Base-by-base conservation (phyloP, 1,140 invertebrate species). In the Hermetia illucens region DNA sequence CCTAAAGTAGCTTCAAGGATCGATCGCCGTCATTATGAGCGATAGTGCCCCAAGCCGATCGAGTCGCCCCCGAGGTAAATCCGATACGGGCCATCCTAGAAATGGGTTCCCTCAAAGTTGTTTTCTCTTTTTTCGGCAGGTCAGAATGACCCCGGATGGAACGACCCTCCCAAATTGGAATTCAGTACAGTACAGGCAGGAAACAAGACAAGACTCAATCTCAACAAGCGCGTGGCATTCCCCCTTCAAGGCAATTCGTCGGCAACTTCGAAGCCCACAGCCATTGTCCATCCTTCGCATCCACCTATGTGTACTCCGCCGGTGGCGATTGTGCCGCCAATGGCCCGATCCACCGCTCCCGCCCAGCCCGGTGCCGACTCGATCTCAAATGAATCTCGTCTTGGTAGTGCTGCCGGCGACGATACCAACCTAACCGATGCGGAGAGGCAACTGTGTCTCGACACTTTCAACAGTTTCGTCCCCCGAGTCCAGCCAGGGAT, bases 181-280 rank as follows among this genome's bases (percentile, higher is more conserved):
- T 38, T 27, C 5, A 50, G 40, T 40, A 35, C 21, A 41, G 45
- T 43, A n/a, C 27, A 34, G 0, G 42, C 24, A 34, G 43, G 24
- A 18, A 43, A 46, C 15, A 46, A 55, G 5, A 51, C 52, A 12
- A 53, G 52, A 13, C 41, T 57, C 5, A 55, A 55, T 35, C 48
- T 53, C 15, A 50, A 55, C 20, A 55, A 57, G 31, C 47, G 55
- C 16, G 52, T 57, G 3, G 46, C 55, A n/a, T 46, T 53, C 30
- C 55, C 55, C 5, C 30, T 55, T 36, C 41, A 43, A 34, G 36
- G 37, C 8, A 20, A 13, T 13, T 27, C 15, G 35, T 27, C 38
- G 12, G 17, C 30, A 24, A 35, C 35, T 4, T 25, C 36, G 21
- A 41, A 41, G 33, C 39, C 34, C 37, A 36, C 32, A 10, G 36